Conservation (phyloP, 2,888 invertebrate genomes). For the Dinocampus coccinellae region DNA sequence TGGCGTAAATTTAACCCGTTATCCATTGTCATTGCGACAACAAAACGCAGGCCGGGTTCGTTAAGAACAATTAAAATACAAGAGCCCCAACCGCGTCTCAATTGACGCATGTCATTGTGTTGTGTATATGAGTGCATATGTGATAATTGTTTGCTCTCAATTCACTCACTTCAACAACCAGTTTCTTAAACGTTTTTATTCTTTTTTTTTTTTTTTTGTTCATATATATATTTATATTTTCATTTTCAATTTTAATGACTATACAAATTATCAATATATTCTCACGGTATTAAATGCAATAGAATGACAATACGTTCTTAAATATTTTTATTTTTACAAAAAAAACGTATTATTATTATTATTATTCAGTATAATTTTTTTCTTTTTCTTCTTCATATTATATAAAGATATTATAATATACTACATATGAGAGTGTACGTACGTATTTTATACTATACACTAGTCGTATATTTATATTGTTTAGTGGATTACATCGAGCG, state of each 20-base stretch:
- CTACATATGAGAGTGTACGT: not conserved
- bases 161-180: conserved; percentile 12
- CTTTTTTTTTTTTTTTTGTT: conserved; percentile 1
- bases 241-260: not conserved
- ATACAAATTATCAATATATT: conserved; percentile 15
- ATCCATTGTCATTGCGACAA: conserved; percentile 28
- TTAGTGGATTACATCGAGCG: conserved; percentile 2
- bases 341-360: not conserved
- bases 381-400: not conserved
- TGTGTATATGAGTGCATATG: not conserved
- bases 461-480: not conserved
- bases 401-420: not conserved
- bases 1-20: conserved; percentile 26
- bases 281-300: conserved; percentile 9
- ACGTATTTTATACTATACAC: not conserved
- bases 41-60: conserved; percentile 42
- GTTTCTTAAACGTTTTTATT: conserved; percentile 7
- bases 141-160: conserved; percentile 19
- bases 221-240: conserved; percentile 12
- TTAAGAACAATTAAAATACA: conserved; percentile 61
- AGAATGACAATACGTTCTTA: not conserved
- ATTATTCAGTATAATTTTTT: not conserved
- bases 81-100: conserved; percentile 52
- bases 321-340: not conserved
- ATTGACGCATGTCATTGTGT: conserved; percentile 47